A percentile compares a stretch with the other conserved stretches of the same genome.
phyloP scores from a whole-genome alignment of 2,113 vertebrate genomes.

The Telmatochromis sp. region DNA sequence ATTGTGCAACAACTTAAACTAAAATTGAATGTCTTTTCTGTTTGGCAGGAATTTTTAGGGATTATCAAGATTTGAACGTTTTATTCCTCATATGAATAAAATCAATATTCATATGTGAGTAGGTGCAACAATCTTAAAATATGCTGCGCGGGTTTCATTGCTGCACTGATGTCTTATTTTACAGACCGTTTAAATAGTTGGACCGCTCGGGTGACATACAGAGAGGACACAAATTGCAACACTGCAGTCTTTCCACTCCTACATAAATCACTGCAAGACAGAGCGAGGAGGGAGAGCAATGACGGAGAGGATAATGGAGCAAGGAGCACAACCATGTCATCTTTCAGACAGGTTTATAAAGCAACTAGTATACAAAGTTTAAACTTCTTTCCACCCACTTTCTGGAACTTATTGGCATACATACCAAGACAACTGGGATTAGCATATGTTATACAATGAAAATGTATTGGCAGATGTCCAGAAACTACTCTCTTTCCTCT shows the following conservation, averaged over 20 bases:
- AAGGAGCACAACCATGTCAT: slow-evolving; percentile 19
- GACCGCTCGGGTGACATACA: neutral
- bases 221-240: slow-evolving; percentile 17
- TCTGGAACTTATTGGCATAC: slow-evolving; percentile 14
- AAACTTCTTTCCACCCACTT: slow-evolving; percentile 3
- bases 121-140: neutral
- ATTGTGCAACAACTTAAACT: neutral
- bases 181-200: neutral
- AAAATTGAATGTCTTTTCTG: neutral
- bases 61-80: neutral
- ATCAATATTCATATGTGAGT: neutral
- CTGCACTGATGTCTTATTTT: neutral
- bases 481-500: neutral
- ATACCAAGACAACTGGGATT: neutral
- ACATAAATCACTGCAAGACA: slow-evolving; percentile 35
- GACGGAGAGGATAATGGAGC: slow-evolving; percentile 17
- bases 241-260: slow-evolving; percentile 18
- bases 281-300: neutral
- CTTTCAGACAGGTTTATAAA: slow-evolving; percentile 28
- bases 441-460: neutral
- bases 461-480: neutral
- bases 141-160: neutral
- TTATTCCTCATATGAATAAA: neutral
- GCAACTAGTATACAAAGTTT: slow-evolving; percentile 11
- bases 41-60: neutral